Conservation (phyloP, 2,113 vertebrate species). For the Erythrocebus patas region DNA sequence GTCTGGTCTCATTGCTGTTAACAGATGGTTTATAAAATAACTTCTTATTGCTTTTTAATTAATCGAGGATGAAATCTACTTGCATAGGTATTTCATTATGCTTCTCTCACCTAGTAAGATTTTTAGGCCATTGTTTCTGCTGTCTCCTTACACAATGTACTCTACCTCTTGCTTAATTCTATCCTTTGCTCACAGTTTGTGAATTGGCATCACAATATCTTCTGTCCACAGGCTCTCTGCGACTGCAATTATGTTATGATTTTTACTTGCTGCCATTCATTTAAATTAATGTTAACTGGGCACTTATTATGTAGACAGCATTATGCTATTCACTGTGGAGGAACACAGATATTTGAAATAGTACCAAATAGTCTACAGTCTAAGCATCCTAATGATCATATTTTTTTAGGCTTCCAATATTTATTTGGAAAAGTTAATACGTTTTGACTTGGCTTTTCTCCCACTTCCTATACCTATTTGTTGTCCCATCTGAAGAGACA, state of each 20-base stretch:
- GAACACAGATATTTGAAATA: constrained; percentile 33
- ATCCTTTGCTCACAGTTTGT: neutral
- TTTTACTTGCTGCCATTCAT: constrained; percentile 34
- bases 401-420: constrained; percentile 14
- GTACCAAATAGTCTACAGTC: neutral
- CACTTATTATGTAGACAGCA: neutral
- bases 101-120: neutral
- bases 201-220: neutral
- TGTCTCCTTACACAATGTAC: neutral
- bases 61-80: constrained; percentile 30
- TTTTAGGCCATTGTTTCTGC: constrained; percentile 13
- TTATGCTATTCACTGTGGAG: neutral
- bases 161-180: constrained; percentile 22
- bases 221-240: neutral
- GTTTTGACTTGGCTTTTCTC: constrained; percentile 41
- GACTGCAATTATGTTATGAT: neutral
- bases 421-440: constrained; percentile 11
- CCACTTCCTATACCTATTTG: neutral
- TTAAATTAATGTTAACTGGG: constrained; percentile 26
- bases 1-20: neutral
- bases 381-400: constrained; percentile 17
- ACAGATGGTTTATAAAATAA: constrained; percentile 25
- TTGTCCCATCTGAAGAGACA: constrained; percentile 10
- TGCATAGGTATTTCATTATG: neutral
- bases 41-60: constrained; percentile 27